phyloP scores from a whole-genome alignment of 2,113 vertebrate genomes.

The Natator depressus region DNA sequence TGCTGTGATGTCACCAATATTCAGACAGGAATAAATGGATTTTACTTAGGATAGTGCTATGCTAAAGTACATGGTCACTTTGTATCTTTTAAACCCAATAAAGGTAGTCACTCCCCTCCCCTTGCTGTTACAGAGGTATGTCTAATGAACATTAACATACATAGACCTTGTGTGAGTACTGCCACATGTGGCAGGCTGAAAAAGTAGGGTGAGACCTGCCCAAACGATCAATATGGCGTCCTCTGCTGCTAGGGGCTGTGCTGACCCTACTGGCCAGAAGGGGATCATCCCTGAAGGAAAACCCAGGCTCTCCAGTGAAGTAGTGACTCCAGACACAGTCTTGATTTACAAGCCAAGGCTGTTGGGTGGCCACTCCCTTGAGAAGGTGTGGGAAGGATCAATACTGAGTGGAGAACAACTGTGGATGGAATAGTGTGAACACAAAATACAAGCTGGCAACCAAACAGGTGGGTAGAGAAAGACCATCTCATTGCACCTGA shows the following conservation, averaged over 20 bases:
- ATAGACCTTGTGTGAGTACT: neutral
- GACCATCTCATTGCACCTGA: neutral
- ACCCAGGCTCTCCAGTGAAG: neutral
- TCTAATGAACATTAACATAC: slow-evolving; percentile 11
- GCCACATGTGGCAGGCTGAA: neutral
- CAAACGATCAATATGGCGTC: neutral
- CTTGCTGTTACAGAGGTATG: slow-evolving; percentile 22
- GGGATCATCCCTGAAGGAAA: neutral
- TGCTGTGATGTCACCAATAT: neutral
- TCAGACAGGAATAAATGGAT: neutral
- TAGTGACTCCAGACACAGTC: neutral
- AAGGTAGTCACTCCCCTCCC: neutral
- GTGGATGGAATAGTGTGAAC: neutral
- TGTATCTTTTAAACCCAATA: slow-evolving; percentile 16
- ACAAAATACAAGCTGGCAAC: neutral
- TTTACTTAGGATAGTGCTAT: slow-evolving; percentile 26
- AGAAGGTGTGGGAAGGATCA: neutral
- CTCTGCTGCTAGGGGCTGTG: neutral
- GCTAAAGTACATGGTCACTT: slow-evolving; percentile 29
- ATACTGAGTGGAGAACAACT: neutral
- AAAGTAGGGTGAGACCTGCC: neutral
- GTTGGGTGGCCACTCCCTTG: neutral
- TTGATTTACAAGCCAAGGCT: neutral
- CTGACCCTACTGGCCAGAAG: neutral
- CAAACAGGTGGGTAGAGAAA: neutral